Conservation (phyloP, 2,113 vertebrate genomes). For the Embiotoca jacksoni region DNA sequence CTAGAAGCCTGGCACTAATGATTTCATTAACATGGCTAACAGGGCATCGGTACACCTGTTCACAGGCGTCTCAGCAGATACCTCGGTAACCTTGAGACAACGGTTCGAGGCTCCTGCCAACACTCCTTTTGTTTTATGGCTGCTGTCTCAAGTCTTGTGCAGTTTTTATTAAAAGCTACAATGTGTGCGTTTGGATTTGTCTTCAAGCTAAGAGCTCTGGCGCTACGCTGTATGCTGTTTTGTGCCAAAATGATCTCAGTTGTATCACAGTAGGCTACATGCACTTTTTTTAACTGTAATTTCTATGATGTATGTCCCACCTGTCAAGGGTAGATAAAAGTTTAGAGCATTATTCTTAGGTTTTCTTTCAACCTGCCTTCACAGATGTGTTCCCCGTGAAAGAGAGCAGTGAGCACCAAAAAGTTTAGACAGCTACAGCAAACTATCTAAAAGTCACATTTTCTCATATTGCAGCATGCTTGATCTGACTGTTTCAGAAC, state of each 20-base stretch:
- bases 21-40: slow-evolving; percentile 84
- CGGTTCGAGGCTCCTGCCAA: slow-evolving; percentile 65
- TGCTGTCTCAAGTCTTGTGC: slow-evolving; percentile 44
- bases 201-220: background rate
- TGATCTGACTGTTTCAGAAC: slow-evolving; percentile 41
- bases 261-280: slow-evolving; percentile 3
- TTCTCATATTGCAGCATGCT: background rate
- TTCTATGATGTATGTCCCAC: background rate
- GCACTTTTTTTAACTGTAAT: background rate
- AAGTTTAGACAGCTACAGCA: slow-evolving; percentile 24
- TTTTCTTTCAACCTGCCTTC: slow-evolving; percentile 1
- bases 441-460: slow-evolving; percentile 21
- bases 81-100: slow-evolving; percentile 80
- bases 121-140: slow-evolving; percentile 51
- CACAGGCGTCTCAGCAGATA: slow-evolving; percentile 71
- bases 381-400: slow-evolving; percentile 39
- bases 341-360: slow-evolving; percentile 2
- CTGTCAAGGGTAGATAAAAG: background rate
- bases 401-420: background rate
- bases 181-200: slow-evolving; percentile 3
- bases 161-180: slow-evolving; percentile 48
- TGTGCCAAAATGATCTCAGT: slow-evolving; percentile 21
- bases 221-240: slow-evolving; percentile 21
- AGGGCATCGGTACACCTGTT: slow-evolving; percentile 81
- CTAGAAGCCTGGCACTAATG: slow-evolving; percentile 80